These are phyloP conservation scores for Anableps anableps DNA, from an alignment of 2,797 vertebrate genomes.

Conservation along the genomic window DNA sequence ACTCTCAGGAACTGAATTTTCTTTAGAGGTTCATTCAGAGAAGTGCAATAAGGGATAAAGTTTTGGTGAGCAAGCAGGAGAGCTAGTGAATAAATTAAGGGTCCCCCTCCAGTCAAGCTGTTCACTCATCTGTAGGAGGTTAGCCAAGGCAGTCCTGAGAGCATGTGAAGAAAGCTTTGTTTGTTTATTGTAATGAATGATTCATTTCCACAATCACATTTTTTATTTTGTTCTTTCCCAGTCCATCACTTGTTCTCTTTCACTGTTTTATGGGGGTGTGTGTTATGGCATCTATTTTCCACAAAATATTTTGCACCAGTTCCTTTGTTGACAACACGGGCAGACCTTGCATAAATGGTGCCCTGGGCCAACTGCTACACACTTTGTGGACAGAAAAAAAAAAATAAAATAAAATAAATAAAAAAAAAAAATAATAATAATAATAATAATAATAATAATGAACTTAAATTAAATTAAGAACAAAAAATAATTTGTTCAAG, in stretches of 20 bases:
- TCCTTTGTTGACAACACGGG: neutral
- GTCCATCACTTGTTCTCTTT: slow-evolving; percentile 11
- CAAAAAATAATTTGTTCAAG: neutral
- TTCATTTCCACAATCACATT: slow-evolving; percentile 27
- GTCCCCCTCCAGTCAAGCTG: slow-evolving; percentile 14
- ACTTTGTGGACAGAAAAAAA: too few relatives aligned
- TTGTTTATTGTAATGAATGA: slow-evolving; percentile 32
- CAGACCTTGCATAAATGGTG: neutral
- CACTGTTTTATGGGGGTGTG: neutral
- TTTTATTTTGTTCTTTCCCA: neutral
- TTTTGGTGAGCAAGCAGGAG: neutral
- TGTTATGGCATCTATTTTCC: neutral
- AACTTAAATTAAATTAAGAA: neutral
- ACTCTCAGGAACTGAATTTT: slow-evolving; percentile 7
- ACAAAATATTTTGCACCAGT: neutral
- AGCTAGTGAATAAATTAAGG: slow-evolving; percentile 22
- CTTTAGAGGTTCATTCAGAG: slow-evolving; percentile 17
- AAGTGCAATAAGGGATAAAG: neutral
- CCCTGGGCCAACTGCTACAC: neutral
- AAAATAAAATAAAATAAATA: too few relatives aligned
- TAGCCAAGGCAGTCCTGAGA: slow-evolving; percentile 22
- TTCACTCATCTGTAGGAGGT: slow-evolving; percentile 43
- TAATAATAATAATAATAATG: too few relatives aligned
- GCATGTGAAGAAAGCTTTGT: slow-evolving; percentile 22
- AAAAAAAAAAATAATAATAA: too few relatives aligned